phyloP scores from a whole-genome alignment of 1,140 invertebrate species.

The Aphidius gifuensis region DNA sequence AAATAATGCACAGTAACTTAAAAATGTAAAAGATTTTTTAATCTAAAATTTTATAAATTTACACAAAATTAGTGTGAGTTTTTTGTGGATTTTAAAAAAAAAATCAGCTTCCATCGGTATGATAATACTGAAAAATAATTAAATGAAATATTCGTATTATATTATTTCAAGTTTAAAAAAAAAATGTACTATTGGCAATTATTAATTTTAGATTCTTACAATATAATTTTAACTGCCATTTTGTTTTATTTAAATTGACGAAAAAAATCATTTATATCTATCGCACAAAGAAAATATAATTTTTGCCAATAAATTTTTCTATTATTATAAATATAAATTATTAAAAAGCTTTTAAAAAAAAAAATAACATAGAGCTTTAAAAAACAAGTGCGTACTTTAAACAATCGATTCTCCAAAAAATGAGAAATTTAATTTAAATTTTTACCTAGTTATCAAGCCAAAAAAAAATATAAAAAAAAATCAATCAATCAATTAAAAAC shows the following conservation, averaged over 20 bases:
- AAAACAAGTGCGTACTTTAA: too few relatives aligned
- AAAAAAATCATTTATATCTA: too few relatives aligned
- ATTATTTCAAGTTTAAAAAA: slow-evolving; percentile 20
- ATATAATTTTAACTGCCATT: slow-evolving; percentile 12
- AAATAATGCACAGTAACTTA: too few relatives aligned
- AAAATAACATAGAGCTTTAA: too few relatives aligned
- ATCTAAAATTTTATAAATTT: too few relatives aligned
- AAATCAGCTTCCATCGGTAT: background rate
- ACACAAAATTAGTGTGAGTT: too few relatives aligned
- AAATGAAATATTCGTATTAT: background rate
- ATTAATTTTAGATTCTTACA: slow-evolving; percentile 37
- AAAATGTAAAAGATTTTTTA: too few relatives aligned
- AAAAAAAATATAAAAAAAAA: slow-evolving; percentile 34
- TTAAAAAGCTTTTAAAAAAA: too few relatives aligned
- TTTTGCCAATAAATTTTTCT: too few relatives aligned
- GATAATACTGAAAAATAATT: background rate
- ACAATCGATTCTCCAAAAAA: background rate
- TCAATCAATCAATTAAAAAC: background rate
- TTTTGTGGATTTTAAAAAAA: background rate
- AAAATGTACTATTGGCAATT: slow-evolving; percentile 28
- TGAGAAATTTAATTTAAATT: slow-evolving; percentile 37
- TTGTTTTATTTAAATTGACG: too few relatives aligned
- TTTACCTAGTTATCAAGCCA: slow-evolving; percentile 48
- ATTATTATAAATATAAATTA: too few relatives aligned
- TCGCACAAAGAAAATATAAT: too few relatives aligned